Base-by-base conservation (phyloP, 37 sponge, comb jelly and placozoan species). In the Haliclona indistincta region DNA sequence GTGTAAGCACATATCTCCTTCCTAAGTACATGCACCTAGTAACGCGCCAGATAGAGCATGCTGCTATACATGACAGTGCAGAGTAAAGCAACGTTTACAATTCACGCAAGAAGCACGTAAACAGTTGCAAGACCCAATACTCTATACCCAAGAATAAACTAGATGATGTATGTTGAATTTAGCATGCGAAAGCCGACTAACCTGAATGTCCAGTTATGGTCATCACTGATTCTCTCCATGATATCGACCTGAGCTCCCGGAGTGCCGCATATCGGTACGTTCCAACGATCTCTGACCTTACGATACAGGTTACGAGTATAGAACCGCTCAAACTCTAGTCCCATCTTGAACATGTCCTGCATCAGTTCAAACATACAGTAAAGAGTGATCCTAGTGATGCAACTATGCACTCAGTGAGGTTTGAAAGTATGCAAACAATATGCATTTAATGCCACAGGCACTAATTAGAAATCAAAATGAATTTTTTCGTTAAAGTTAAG, bases 221-320 rank as follows among this genome's bases (percentile, higher is more conserved):
- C 80, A 42, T 86, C 86, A 58, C 92, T 92, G 47, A 68, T 63
- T 22, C 99, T 68, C 70, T 95, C 92, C 71, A 88, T 69, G 0
- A 99, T 49, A 55, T 99, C 99, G 32, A 95, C 66, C 29, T 88
- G 42, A 10, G 92, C 84, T 3, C 97, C 92, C 0, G 99, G 93
- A 10, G 63, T 64, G 43, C 94, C 78, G 56, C 84, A 74, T 7
- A 99, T 76, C 35, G 99, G 99, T 54, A 89, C 81, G 62, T 93
- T 76, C 84, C 87, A 99, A 67, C 88, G 88, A 74, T 95, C 91
- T 20, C 88, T 68, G 8, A 93, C 51, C 20, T 86, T 67, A 37
- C 79, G 68, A 64, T 93, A 99, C 26, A 93, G 34, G 78, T 95
- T 86, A 33, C 94, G 94, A 5, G 87, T 80, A 62, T 78, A 99